These are phyloP conservation scores for Argentina silus DNA, from an alignment of 2,797 vertebrate species.

Conservation along the genomic window DNA sequence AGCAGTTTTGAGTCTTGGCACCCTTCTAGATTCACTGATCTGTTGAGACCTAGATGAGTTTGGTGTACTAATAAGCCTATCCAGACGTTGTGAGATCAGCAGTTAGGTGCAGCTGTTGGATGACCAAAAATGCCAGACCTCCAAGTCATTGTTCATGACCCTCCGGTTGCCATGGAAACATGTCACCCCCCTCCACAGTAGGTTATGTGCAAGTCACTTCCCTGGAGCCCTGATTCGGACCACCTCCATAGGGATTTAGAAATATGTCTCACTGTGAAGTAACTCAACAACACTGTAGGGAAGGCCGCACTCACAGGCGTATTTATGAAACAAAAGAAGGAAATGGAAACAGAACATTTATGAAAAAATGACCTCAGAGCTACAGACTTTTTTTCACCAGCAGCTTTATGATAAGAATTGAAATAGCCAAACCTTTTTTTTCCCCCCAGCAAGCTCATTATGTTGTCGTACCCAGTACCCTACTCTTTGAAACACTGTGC, in stretches of 20 bases:
- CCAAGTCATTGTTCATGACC: slow-evolving; percentile 53
- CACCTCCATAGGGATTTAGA: slow-evolving; percentile 39
- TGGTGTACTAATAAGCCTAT: not conserved
- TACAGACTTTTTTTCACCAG: slow-evolving; percentile 6
- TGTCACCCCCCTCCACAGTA: slow-evolving; percentile 26
- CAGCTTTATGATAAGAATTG: slow-evolving; percentile 14
- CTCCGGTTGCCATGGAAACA: slow-evolving; percentile 49
- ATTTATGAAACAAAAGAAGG: slow-evolving; percentile 60
- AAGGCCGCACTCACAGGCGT: slow-evolving; percentile 42
- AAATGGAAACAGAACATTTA: slow-evolving; percentile 49
- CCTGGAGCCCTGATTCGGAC: not conserved
- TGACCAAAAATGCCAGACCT: slow-evolving; percentile 26
- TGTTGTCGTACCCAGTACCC: not conserved
- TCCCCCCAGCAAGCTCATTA: not conserved
- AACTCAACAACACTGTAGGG: slow-evolving; percentile 58
- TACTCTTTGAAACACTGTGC: too few species aligned
- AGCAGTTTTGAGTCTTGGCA: slow-evolving; percentile 20
- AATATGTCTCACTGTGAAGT: slow-evolving; percentile 53
- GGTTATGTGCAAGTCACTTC: slow-evolving; percentile 8
- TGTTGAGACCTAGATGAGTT: too few species aligned
- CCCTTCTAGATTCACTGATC: slow-evolving; percentile 5
- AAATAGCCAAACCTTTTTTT: not conserved
- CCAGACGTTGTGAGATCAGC: slow-evolving; percentile 39
- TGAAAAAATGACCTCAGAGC: slow-evolving; percentile 15
- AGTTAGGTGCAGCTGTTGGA: slow-evolving; percentile 55